These are phyloP conservation scores for Osmoderma eremita DNA, from an alignment of 2,888 invertebrate species.

Conservation along the genomic window DNA sequence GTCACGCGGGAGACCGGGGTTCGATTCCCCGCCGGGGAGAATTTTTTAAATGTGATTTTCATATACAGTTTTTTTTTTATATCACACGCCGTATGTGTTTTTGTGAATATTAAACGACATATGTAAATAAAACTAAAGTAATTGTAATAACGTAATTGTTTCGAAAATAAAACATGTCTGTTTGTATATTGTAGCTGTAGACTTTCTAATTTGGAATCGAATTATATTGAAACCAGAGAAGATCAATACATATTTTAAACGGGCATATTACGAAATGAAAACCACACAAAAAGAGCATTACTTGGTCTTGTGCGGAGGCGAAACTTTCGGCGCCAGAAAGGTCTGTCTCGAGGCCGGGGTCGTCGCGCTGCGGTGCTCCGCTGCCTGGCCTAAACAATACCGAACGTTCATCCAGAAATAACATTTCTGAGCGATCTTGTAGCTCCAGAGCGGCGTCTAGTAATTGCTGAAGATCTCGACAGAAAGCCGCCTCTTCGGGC, in stretches of 20 bases:
- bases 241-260: slow-evolving; percentile 4
- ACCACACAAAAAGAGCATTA: slow-evolving; percentile 53
- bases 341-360: slow-evolving; percentile 66
- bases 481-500: slow-evolving; percentile 87
- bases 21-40: too few species aligned
- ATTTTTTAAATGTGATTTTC: too few species aligned
- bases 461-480: slow-evolving; percentile 80
- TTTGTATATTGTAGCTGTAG: too few species aligned
- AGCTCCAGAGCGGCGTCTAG: slow-evolving; percentile 86
- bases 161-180: too few species aligned
- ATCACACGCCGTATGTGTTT: too few species aligned
- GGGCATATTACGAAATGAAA: slow-evolving; percentile 15
- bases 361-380: slow-evolving; percentile 67
- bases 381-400: slow-evolving; percentile 85
- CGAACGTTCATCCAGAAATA: slow-evolving; percentile 89
- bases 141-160: too few species aligned
- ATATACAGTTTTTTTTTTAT: too few species aligned
- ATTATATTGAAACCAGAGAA: too few species aligned
- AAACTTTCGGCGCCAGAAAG: slow-evolving; percentile 95
- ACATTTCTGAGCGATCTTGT: slow-evolving; percentile 86
- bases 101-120: too few species aligned
- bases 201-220: too few species aligned
- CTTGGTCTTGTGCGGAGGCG: slow-evolving; percentile 93
- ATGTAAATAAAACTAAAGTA: too few species aligned
- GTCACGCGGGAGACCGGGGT: too few species aligned